A percentile compares a stretch with the other conserved stretches of the same genome.
Evolutionary conservation across 2,888 invertebrate species (phyloP).

Genomic region (Drosophila fungiperda): DNA sequence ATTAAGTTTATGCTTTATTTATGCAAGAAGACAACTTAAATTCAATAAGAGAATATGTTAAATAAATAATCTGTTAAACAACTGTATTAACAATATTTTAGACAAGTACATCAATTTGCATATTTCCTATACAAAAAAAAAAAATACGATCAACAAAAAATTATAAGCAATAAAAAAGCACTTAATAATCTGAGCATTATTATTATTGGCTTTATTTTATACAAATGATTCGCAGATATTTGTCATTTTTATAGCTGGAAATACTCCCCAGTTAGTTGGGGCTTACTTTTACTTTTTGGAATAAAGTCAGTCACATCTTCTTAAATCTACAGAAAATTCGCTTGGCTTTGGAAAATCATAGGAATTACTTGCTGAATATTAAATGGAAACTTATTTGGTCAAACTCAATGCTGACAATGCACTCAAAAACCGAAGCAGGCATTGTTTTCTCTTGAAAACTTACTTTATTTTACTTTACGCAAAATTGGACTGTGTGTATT

Average conservation of each 20-base stretch:
- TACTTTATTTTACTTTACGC: conserved; percentile 62
- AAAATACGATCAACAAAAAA: background rate
- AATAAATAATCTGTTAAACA: background rate
- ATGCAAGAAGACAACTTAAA: background rate
- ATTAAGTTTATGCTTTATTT: background rate
- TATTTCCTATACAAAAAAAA: background rate
- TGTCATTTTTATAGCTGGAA: too few species aligned
- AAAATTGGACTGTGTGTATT: conserved; percentile 53
- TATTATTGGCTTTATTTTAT: background rate
- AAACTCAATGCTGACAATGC: conserved; percentile 25
- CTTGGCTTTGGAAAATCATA: conserved; percentile 2
- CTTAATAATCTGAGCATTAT: background rate
- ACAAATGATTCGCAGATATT: background rate
- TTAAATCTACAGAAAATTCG: background rate
- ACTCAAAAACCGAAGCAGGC: conserved; percentile 29
- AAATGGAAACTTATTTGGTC: conserved; percentile 27
- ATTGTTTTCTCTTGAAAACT: conserved; percentile 69
- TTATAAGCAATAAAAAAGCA: background rate
- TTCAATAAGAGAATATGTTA: background rate
- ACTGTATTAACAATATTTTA: background rate
- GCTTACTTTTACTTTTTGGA: background rate
- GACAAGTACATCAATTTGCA: background rate
- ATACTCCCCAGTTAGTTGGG: background rate
- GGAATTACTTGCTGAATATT: conserved; percentile 18
- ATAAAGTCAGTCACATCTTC: background rate